Evolutionary conservation across 2,888 invertebrate genomes (phyloP).

Genomic region (Hololepta plana): DNA sequence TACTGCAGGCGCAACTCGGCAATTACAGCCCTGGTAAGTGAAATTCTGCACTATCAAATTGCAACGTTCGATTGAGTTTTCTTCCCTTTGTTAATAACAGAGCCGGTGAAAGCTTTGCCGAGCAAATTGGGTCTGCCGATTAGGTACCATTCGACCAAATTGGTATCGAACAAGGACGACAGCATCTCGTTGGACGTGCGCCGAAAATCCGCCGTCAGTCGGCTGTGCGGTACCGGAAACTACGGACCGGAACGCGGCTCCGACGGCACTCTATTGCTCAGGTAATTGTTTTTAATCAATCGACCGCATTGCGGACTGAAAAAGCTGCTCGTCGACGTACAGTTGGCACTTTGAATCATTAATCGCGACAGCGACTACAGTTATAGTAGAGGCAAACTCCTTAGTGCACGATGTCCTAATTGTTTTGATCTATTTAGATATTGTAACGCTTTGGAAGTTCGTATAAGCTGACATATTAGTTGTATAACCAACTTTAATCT

Average conservation of each 20-base stretch:
- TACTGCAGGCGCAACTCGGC: conserved; percentile 67
- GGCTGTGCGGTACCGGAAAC: conserved; percentile 21
- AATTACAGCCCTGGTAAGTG: conserved; percentile 37
- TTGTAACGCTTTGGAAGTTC: no score
- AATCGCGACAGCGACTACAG: no score
- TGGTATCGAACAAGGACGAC: conserved; percentile 23
- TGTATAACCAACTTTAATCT: no score
- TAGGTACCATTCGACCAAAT: conserved; percentile 18
- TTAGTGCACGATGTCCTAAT: no score
- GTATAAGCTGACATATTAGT: no score
- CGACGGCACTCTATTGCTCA: conserved; percentile 41
- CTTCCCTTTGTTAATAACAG: no score
- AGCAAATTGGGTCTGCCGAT: conserved; percentile 13
- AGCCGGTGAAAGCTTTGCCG: conserved; percentile 6
- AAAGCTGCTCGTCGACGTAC: no score
- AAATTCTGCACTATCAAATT: conserved; percentile 2
- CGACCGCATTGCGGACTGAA: neutral
- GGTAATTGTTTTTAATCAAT: conserved; percentile 28
- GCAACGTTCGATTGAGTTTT: conserved; percentile 3
- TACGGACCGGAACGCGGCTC: conserved; percentile 32
- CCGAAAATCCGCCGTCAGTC: conserved; percentile 25
- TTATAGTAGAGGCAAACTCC: no score
- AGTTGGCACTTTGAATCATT: no score
- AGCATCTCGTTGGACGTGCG: conserved; percentile 19
- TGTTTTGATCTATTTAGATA: no score